These are phyloP conservation scores for Rhaphigaster nebulosa DNA, from an alignment of 2,888 invertebrate species.

Conservation along the genomic window DNA sequence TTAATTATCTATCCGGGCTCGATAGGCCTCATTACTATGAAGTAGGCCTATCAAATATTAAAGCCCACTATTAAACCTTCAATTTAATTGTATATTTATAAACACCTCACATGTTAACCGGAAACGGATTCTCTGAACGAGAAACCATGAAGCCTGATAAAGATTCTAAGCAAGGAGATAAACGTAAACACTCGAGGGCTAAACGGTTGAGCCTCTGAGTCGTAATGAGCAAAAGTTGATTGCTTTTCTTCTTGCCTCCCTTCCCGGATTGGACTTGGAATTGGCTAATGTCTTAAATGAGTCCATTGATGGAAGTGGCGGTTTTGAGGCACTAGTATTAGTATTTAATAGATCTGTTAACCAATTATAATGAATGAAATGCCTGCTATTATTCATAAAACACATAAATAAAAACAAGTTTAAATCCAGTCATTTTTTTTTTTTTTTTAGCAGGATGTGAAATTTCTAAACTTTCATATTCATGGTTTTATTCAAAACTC, in stretches of 20 bases:
- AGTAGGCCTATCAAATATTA: too few species aligned
- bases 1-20: too few species aligned
- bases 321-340: background rate
- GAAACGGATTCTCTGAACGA: background rate
- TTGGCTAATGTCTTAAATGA: conserved; percentile 19
- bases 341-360: background rate
- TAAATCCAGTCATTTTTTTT: background rate
- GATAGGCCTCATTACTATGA: too few species aligned
- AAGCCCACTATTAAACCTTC: too few species aligned
- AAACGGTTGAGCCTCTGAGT: background rate
- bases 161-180: conserved; percentile 9
- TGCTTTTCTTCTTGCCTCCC: background rate
- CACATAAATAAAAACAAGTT: background rate
- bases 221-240: conserved; percentile 38
- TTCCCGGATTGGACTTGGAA: background rate
- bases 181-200: conserved; percentile 25
- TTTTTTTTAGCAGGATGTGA: too few species aligned
- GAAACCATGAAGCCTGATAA: background rate
- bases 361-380: background rate
- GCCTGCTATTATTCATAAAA: too few species aligned
- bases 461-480: too few species aligned
- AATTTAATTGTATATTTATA: too few species aligned
- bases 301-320: conserved; percentile 2
- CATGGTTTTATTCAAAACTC: too few species aligned
- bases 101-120: background rate